Base-by-base conservation (phyloP, 1,140 invertebrate genomes). In the Drosophila asahinai region DNA sequence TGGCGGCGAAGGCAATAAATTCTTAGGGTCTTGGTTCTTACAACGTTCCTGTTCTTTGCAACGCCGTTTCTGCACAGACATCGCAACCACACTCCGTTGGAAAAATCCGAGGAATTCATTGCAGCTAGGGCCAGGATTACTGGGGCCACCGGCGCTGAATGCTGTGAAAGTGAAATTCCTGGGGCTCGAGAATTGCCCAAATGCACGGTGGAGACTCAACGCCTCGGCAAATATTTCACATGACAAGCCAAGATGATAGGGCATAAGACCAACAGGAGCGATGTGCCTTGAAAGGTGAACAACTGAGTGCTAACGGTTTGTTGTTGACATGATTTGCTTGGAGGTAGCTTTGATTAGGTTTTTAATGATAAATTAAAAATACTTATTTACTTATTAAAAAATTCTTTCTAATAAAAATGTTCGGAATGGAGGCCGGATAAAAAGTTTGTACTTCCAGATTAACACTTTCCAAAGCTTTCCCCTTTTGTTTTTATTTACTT, bases 111-210 rank as follows among this genome's bases (percentile, higher is more conserved):
- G 59, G 70, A 86, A 87, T 86, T 70, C 70, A 86, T 58, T 66
- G 58, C 62, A 66, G 42, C 58, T 19, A 47, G 79, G 19, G 38
- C 61, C 45, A 54, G 61, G 38, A 68, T 65, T 64, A 60, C 60
- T 49, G 51, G 45, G 48, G 42, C 30, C 27, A 42, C 43, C 40
- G 47, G 27, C 55, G 55, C 66, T 52, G 72, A 61, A 45, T 80
- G 63, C 82, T 73, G 61, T 68, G 80, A 86, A 86, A 87, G 83
- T 86, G 83, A 86, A 86, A 87, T 86, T 86, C 80, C 75, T 72
- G 76, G 75, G 52, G 22, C 71, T 64, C 64, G 60, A 48, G 65
- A 58, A 63, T 67, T 51, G 57, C 38, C 43, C 43, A 43, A 47
- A 45, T 49, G 19, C 55, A 61, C 42, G 47, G 67, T 17, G 54